Percentiles rank a stretch among this genome's conserved stretches.
phyloP scores from a whole-genome alignment of 1,140 invertebrate genomes.

The Hyles euphorbiae region DNA sequence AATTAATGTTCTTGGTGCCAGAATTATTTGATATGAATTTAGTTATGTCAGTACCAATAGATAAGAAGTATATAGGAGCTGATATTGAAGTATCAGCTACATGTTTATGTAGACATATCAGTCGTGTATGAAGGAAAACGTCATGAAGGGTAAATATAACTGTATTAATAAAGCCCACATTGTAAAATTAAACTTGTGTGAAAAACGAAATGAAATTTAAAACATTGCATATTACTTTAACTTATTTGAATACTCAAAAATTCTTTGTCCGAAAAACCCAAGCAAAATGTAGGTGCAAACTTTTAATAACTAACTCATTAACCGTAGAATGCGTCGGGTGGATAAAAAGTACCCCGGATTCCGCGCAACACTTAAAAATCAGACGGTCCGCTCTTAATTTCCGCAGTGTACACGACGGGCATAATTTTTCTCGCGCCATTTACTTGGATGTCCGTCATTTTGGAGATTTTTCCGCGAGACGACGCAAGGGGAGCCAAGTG shows the following conservation, averaged over 20 bases:
- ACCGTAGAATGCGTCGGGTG: slow-evolving; percentile 16
- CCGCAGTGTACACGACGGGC: slow-evolving; percentile 33
- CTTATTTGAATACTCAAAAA: too few species aligned
- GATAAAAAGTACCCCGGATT: slow-evolving; percentile 3
- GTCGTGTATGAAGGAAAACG: too few species aligned
- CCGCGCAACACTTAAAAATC: slow-evolving; percentile 22
- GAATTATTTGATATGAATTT: too few species aligned
- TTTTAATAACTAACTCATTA: slow-evolving; percentile 12
- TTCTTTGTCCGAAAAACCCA: neutral
- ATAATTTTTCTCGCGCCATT: slow-evolving; percentile 66
- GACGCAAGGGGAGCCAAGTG: slow-evolving; percentile 42
- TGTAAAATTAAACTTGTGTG: too few species aligned
- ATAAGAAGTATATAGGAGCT: too few species aligned
- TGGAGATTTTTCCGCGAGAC: slow-evolving; percentile 45
- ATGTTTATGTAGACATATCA: too few species aligned
- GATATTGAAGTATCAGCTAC: too few species aligned
- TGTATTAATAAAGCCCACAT: too few species aligned
- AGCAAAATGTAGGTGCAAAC: neutral
- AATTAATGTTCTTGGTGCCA: neutral
- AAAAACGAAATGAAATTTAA: too few species aligned
- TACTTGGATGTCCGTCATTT: slow-evolving; percentile 63
- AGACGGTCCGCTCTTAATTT: slow-evolving; percentile 35
- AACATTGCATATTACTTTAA: neutral
- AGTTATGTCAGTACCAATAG: too few species aligned
- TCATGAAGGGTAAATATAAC: too few species aligned